Evolutionary conservation across 2,888 invertebrate genomes (phyloP).

Genomic region (Drosophila infuscata): DNA sequence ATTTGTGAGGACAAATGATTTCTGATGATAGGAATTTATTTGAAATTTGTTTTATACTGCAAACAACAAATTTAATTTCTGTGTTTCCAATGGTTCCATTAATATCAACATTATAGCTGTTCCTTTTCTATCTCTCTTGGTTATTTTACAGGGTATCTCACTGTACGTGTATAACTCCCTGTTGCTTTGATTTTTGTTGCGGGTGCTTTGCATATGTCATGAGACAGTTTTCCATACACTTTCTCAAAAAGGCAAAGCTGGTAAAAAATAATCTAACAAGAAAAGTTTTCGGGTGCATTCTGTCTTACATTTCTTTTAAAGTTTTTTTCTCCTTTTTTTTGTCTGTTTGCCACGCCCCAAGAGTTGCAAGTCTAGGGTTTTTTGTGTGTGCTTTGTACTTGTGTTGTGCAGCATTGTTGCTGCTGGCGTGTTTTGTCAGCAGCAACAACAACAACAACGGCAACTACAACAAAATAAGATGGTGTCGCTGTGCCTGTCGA

Average conservation of each 20-base stretch:
- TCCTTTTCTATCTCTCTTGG: background rate
- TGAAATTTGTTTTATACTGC: background rate
- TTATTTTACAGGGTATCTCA: slow-evolving; percentile 32
- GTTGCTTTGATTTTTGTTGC: slow-evolving; percentile 38
- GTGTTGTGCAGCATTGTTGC: slow-evolving; percentile 49
- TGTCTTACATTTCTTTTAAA: slow-evolving; percentile 33
- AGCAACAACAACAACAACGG: slow-evolving; percentile 39
- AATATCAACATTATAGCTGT: too few species aligned
- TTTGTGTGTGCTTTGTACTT: slow-evolving; percentile 40
- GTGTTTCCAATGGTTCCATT: background rate
- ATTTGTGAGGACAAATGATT: background rate
- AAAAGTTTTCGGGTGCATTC: slow-evolving; percentile 53
- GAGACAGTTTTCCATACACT: slow-evolving; percentile 54
- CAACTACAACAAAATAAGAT: slow-evolving; percentile 64
- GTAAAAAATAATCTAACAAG: slow-evolving; percentile 39
- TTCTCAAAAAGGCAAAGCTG: slow-evolving; percentile 49
- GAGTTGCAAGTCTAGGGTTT: slow-evolving; percentile 35
- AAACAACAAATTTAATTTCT: background rate
- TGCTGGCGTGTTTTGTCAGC: slow-evolving; percentile 61
- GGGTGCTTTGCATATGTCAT: slow-evolving; percentile 77
- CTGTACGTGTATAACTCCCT: background rate
- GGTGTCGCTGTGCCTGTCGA: slow-evolving; percentile 77
- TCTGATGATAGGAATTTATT: background rate
- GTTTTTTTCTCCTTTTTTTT: slow-evolving; percentile 37
- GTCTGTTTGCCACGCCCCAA: slow-evolving; percentile 64